Evolutionary conservation across 2,888 invertebrate genomes (phyloP).

Genomic region (Dynastes grantii): DNA sequence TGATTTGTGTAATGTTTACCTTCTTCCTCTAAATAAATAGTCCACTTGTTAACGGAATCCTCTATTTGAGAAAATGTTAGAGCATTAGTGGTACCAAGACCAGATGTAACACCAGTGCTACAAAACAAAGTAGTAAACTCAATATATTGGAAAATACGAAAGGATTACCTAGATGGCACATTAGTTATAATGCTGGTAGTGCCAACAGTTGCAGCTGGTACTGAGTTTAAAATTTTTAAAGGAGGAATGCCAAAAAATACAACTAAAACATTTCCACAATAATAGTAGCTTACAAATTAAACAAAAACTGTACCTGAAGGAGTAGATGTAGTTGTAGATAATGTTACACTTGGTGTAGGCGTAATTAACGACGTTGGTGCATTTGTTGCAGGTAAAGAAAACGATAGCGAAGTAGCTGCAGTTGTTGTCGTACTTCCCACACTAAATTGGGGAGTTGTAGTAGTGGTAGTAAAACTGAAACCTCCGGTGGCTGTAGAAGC

Average conservation of each 20-base stretch:
- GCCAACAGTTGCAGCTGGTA: not conserved
- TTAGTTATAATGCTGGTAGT: slow-evolving; percentile 36
- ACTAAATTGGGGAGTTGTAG: slow-evolving; percentile 55
- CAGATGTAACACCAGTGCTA: slow-evolving; percentile 55
- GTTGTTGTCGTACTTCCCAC: slow-evolving; percentile 50
- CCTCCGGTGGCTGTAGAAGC: slow-evolving; percentile 30
- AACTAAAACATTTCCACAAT: not conserved
- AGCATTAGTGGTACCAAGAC: slow-evolving; percentile 68
- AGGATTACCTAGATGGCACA: slow-evolving; percentile 43
- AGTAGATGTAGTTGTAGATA: slow-evolving; percentile 44
- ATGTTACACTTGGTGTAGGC: slow-evolving; percentile 53
- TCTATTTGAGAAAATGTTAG: slow-evolving; percentile 90
- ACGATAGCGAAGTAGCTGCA: slow-evolving; percentile 46
- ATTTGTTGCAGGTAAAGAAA: slow-evolving; percentile 38
- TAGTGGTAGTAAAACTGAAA: slow-evolving; percentile 40
- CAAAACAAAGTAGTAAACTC: not conserved
- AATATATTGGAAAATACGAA: slow-evolving; percentile 6
- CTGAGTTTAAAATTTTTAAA: too few relatives aligned
- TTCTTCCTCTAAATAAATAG: slow-evolving; percentile 91
- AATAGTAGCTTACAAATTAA: not conserved
- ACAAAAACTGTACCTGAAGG: slow-evolving; percentile 55
- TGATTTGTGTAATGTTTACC: slow-evolving; percentile 94
- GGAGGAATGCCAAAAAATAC: too few relatives aligned
- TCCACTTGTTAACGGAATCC: slow-evolving; percentile 96
- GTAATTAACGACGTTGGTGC: slow-evolving; percentile 36